A percentile compares a stretch with the other conserved stretches of the same genome.
phyloP scores from a whole-genome alignment of 2,113 vertebrate species.

The Ailurus styani region DNA sequence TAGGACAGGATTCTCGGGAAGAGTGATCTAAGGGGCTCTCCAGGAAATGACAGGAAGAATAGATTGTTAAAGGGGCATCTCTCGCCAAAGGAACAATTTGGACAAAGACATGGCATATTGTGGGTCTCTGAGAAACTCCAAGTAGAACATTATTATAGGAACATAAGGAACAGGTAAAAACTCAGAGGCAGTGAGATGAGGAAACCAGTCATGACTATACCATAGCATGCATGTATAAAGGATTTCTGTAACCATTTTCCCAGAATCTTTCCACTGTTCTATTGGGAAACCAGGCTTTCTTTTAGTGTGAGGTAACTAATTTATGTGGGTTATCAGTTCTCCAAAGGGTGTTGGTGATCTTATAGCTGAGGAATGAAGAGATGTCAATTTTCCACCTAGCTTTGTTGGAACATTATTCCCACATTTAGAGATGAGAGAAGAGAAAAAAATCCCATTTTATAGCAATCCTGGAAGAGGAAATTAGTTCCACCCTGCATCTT shows the following conservation, averaged over 20 bases:
- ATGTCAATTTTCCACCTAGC: slow-evolving; percentile 32
- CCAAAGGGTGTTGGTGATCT: slow-evolving; percentile 3
- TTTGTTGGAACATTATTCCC: not conserved
- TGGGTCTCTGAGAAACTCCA: not conserved
- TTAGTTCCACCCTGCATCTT: not conserved
- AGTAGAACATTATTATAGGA: not conserved
- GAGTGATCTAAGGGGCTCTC: not conserved
- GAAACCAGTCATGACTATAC: not conserved
- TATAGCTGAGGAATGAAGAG: slow-evolving; percentile 27
- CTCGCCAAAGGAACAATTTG: not conserved
- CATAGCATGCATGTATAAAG: rapidly evolving
- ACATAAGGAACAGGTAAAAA: not conserved
- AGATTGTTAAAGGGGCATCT: not conserved
- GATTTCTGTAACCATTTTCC: not conserved
- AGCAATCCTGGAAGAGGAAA: not conserved
- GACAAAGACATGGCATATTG: not conserved
- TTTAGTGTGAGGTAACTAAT: not conserved
- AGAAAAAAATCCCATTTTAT: not conserved
- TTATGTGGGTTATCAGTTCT: not conserved
- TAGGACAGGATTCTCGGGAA: not conserved
- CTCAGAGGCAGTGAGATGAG: not conserved
- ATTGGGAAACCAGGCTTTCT: not conserved
- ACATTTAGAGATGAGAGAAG: slow-evolving; percentile 2
- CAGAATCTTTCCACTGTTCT: not conserved
- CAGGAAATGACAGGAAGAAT: not conserved